These are phyloP conservation scores for Ceyx erithaca DNA, from an alignment of 2,797 vertebrate genomes.

Conservation along the genomic window DNA sequence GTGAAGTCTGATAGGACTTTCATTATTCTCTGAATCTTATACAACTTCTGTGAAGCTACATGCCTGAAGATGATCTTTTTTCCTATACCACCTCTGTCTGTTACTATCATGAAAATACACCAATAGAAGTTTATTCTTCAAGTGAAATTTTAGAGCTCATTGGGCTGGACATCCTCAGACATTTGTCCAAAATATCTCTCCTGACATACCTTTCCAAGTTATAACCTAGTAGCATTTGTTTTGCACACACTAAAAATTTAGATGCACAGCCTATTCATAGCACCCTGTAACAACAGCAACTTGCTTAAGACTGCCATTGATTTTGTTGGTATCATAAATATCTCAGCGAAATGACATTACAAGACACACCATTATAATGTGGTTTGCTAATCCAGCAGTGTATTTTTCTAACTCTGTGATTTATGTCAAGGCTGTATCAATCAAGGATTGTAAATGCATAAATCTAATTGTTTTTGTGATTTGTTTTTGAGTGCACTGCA, in stretches of 20 bases:
- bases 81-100: not conserved
- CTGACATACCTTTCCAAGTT: not conserved
- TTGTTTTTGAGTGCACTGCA: slow-evolving; percentile 18
- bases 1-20: not conserved
- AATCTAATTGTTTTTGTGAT: slow-evolving; percentile 53
- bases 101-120: not conserved
- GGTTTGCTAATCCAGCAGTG: slow-evolving; percentile 18
- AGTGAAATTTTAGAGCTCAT: not conserved
- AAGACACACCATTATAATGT: not conserved
- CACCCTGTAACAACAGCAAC: not conserved
- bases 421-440: slow-evolving; percentile 39
- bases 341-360: slow-evolving; percentile 8
- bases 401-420: slow-evolving; percentile 37
- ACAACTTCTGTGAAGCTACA: not conserved
- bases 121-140: not conserved
- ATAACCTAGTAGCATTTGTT: not conserved
- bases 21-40: not conserved
- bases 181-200: not conserved
- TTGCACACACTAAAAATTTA: not conserved
- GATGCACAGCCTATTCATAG: not conserved
- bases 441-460: slow-evolving; percentile 34
- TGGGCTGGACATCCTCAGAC: not conserved
- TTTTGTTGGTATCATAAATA: slow-evolving; percentile 7
- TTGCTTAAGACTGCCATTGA: not conserved
- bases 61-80: not conserved